Conservation (phyloP, 2,113 vertebrate species). For the Candoia aspera region DNA sequence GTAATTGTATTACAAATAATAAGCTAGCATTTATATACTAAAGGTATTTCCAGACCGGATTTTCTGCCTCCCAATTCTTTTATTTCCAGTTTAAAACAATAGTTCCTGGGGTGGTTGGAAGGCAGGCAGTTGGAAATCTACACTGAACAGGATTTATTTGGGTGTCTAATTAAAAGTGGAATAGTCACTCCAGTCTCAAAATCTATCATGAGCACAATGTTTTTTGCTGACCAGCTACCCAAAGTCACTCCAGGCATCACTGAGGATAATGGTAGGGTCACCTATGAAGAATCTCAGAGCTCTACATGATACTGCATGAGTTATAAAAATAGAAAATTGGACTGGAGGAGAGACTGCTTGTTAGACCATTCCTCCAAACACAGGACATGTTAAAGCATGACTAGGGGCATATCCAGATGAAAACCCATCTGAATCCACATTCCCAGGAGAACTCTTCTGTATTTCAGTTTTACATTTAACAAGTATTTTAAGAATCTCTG, state of each 20-base stretch:
- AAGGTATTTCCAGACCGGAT: background rate
- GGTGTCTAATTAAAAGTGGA: too few species aligned
- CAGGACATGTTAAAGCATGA: background rate
- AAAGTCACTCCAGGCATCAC: background rate
- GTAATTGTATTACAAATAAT: background rate
- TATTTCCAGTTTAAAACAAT: background rate
- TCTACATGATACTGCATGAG: background rate
- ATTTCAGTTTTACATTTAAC: background rate
- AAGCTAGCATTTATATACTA: background rate
- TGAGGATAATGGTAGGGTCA: background rate
- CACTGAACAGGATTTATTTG: too few species aligned
- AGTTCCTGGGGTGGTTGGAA: background rate
- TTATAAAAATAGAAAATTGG: background rate
- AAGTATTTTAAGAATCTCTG: background rate
- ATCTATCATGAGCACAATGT: background rate
- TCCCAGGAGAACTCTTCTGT: background rate
- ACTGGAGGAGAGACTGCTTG: background rate
- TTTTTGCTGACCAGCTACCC: background rate
- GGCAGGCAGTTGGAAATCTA: background rate
- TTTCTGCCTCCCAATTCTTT: background rate
- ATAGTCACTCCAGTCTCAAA: background rate
- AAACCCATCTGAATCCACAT: too few species aligned
- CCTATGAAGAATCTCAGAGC: background rate
- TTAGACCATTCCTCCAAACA: background rate
- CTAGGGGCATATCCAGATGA: background rate